Percentiles rank a stretch among this genome's conserved stretches.
Evolutionary conservation across 2,888 invertebrate species (phyloP).

Genomic region (Heliconius hortense): DNA sequence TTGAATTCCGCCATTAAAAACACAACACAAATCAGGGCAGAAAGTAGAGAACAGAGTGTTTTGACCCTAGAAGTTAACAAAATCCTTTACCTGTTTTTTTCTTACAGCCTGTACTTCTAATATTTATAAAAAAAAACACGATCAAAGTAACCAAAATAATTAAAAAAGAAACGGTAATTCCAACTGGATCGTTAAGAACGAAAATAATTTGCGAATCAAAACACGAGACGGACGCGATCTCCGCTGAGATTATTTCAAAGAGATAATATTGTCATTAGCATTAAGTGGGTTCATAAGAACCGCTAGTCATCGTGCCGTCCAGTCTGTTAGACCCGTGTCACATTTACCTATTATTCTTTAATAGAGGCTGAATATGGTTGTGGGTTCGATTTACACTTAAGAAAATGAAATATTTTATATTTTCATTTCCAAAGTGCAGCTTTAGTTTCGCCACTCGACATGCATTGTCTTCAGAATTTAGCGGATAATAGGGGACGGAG

Average conservation of each 20-base stretch:
- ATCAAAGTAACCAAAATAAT: neutral
- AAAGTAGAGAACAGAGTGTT: too few species aligned
- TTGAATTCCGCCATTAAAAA: too few species aligned
- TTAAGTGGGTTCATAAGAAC: conserved; percentile 74
- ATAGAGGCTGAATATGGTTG: neutral
- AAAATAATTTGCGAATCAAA: conserved; percentile 51
- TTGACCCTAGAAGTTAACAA: too few species aligned
- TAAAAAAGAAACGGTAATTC: conserved; percentile 16
- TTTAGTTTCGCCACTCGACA: too few species aligned
- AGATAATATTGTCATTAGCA: conserved; percentile 79
- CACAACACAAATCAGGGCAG: too few species aligned
- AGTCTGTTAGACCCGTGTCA: conserved; percentile 53
- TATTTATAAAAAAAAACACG: neutral
- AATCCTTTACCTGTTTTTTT: too few species aligned
- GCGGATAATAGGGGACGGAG: too few species aligned
- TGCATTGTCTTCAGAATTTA: too few species aligned
- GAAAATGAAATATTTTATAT: too few species aligned
- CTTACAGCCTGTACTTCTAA: neutral
- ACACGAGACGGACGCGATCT: conserved; percentile 39
- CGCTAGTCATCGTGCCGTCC: conserved; percentile 66
- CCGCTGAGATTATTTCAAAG: conserved; percentile 64
- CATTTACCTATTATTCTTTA: conserved; percentile 46
- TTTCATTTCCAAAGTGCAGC: too few species aligned
- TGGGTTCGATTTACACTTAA: too few species aligned
- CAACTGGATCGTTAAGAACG: conserved; percentile 25